phyloP scores from a whole-genome alignment of 2,888 invertebrate species.

The Gerris lacustris region DNA sequence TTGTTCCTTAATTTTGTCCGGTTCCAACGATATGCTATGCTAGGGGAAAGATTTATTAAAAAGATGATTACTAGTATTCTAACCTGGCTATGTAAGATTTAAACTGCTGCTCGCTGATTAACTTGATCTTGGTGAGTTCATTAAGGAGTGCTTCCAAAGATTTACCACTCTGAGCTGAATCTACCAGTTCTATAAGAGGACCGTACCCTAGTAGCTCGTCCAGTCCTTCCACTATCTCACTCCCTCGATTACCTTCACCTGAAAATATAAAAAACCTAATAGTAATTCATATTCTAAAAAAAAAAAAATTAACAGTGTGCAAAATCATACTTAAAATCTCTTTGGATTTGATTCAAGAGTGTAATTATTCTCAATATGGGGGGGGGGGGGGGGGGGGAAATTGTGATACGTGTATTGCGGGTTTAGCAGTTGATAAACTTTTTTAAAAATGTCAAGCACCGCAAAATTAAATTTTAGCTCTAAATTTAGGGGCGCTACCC shows the following conservation, averaged over 20 bases:
- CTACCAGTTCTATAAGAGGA: conserved; percentile 75
- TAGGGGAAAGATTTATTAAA: no score
- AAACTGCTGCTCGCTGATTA: conserved; percentile 61
- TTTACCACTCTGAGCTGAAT: conserved; percentile 78
- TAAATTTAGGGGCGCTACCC: no score
- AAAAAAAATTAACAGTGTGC: not conserved
- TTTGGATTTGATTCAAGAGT: no score
- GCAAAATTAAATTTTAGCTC: no score
- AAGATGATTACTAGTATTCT: not conserved
- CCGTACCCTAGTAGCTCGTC: conserved; percentile 73
- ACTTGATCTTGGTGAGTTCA: conserved; percentile 64
- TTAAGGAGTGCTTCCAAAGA: conserved; percentile 70
- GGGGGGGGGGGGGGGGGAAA: no score
- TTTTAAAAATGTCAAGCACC: no score
- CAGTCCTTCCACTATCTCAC: conserved; percentile 69
- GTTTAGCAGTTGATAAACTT: no score
- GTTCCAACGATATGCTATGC: no score
- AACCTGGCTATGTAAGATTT: conserved; percentile 25
- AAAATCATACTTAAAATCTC: no score
- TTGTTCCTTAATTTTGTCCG: no score
- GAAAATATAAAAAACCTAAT: not conserved
- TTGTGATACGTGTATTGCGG: no score
- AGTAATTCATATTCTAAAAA: not conserved
- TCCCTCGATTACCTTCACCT: conserved; percentile 46
- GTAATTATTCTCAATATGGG: no score